A percentile compares a stretch with the other conserved stretches of the same genome.
Evolutionary conservation across 2,797 vertebrate species (phyloP).

Genomic region (Phyllotis vaccarum): DNA sequence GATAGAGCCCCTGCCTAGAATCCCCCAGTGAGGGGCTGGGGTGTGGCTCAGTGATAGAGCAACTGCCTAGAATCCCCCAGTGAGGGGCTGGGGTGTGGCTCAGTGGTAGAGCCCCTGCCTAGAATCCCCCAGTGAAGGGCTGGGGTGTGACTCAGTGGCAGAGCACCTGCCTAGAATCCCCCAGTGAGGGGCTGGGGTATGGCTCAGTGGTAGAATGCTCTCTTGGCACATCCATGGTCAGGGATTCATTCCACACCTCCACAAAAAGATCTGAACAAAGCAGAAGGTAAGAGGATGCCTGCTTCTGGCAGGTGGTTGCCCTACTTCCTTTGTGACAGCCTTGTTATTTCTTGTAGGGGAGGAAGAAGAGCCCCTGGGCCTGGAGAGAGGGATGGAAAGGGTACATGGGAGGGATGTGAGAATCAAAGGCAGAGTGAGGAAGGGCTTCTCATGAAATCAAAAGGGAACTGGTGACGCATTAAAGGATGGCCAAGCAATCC

Average conservation of each 20-base stretch:
- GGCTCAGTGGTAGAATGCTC: background rate
- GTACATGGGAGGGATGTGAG: background rate
- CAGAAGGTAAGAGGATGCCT: background rate
- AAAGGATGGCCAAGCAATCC: slow-evolving; percentile 59
- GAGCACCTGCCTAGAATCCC: background rate
- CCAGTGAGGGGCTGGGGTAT: background rate
- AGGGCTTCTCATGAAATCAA: background rate
- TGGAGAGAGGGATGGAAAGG: background rate
- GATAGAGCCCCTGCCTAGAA: background rate
- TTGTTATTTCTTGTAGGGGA: background rate
- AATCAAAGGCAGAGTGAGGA: background rate
- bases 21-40: background rate
- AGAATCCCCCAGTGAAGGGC: background rate
- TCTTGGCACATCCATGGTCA: too few species aligned
- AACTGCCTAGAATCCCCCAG: background rate
- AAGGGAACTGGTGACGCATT: slow-evolving; percentile 42
- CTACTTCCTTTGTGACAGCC: background rate
- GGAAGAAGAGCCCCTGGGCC: background rate
- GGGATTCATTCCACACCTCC: background rate
- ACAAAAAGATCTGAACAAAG: background rate
- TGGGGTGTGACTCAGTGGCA: background rate
- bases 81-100: background rate
- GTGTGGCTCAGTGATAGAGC: background rate
- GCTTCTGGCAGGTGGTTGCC: too few species aligned
- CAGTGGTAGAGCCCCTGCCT: background rate